Conservation (phyloP, 92 coral and sea anemone genomes). For the Porites evermanni region DNA sequence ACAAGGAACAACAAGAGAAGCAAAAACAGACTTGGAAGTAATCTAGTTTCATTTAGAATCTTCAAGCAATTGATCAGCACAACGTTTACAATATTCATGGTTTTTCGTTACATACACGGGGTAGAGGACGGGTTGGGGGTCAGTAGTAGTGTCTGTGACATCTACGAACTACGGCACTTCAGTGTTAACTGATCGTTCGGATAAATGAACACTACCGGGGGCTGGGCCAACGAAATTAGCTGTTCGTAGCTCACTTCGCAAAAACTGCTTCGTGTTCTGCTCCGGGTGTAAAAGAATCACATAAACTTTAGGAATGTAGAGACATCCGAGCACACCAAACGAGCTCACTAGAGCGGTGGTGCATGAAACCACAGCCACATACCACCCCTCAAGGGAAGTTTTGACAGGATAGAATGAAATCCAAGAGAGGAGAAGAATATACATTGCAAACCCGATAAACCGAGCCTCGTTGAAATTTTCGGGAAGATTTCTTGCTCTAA, state of each 20-base stretch:
- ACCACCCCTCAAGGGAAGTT: conserved; percentile 69
- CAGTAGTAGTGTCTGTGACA: too few species aligned
- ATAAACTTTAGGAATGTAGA: conserved; percentile 66
- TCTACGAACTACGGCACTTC: not conserved
- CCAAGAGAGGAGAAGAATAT: conserved; percentile 74
- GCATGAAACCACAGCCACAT: conserved; percentile 74
- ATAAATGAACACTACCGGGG: not conserved
- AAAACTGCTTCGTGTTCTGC: conserved; percentile 66
- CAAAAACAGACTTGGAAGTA: too few species aligned
- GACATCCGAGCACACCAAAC: conserved; percentile 66
- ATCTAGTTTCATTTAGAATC: too few species aligned
- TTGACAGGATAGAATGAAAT: conserved; percentile 70
- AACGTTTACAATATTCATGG: too few species aligned
- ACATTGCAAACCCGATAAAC: conserved; percentile 75
- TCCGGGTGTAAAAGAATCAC: conserved; percentile 68
- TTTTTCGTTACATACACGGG: too few species aligned
- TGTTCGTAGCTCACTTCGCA: conserved; percentile 62
- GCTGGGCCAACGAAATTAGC: conserved; percentile 32
- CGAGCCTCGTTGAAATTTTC: conserved; percentile 80
- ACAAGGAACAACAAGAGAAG: too few species aligned
- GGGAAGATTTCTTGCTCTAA: conserved; percentile 73
- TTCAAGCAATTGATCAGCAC: too few species aligned
- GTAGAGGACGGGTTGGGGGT: too few species aligned
- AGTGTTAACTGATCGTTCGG: not conserved
- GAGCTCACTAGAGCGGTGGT: conserved; percentile 70